Evolutionary conservation across 2,797 vertebrate species (phyloP).

Genomic region (Pampus argenteus): DNA sequence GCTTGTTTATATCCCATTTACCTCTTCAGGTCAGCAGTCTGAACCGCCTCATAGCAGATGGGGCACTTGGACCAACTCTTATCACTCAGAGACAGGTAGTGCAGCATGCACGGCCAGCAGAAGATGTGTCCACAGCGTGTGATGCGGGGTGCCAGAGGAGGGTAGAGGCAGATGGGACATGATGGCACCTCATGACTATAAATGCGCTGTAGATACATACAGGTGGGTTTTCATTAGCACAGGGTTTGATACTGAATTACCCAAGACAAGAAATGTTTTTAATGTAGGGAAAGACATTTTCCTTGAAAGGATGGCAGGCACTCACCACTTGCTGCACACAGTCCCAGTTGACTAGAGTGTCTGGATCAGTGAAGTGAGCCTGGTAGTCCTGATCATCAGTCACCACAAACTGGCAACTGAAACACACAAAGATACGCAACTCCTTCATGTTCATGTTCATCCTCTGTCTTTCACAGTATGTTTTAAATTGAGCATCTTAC

Average conservation of each 20-base stretch:
- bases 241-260: not conserved
- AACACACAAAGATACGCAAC: constrained; percentile 45
- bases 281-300: too few relatives aligned
- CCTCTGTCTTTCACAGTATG: not conserved
- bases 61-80: constrained; percentile 98
- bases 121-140: constrained; percentile 98
- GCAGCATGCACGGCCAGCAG: constrained; percentile 98
- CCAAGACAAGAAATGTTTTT: not conserved
- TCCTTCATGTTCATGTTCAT: not conserved
- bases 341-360: constrained; percentile 99
- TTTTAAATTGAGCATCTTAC: constrained; percentile 76
- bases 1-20: constrained; percentile 51
- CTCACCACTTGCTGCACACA: constrained; percentile 99
- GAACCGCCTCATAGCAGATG: constrained; percentile 96
- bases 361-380: constrained; percentile 97
- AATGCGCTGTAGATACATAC: constrained; percentile 87
- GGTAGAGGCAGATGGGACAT: constrained; percentile 98
- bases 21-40: constrained; percentile 96
- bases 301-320: constrained; percentile 30
- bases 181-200: constrained; percentile 99
- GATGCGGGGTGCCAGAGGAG: constrained; percentile 95
- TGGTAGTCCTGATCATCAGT: constrained; percentile 97
- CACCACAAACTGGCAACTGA: constrained; percentile 98
- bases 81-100: constrained; percentile 95
- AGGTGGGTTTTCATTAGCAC: not conserved